Evolutionary conservation across 2,113 vertebrate genomes (phyloP).

Genomic region (Chaenocephalus aceratus): DNA sequence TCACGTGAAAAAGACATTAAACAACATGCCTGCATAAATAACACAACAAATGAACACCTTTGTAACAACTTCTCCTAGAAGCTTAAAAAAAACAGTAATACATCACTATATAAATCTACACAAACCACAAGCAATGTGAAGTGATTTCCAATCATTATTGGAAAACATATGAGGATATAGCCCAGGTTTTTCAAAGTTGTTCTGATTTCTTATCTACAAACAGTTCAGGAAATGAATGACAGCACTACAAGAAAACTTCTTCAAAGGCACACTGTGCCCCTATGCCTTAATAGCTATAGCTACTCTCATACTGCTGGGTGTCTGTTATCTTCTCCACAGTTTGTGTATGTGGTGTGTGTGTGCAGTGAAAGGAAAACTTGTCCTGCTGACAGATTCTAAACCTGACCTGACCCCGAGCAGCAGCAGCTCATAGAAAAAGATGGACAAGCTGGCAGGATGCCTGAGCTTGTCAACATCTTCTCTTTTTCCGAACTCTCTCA

Average conservation of each 20-base stretch:
- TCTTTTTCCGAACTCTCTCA: conserved; percentile 63
- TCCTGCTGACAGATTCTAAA: conserved; percentile 71
- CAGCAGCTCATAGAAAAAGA: conserved; percentile 71
- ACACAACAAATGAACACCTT: too few relatives aligned
- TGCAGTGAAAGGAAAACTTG: conserved; percentile 66
- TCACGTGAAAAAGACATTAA: neutral
- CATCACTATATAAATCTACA: neutral
- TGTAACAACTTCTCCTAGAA: neutral
- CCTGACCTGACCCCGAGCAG: conserved; percentile 76
- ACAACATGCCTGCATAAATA: too few relatives aligned
- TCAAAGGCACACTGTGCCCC: neutral
- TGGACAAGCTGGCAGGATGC: conserved; percentile 72
- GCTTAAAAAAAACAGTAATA: neutral
- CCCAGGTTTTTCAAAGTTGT: neutral
- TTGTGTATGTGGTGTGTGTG: conserved; percentile 46
- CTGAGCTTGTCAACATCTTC: conserved; percentile 66
- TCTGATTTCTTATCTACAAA: conserved; percentile 8
- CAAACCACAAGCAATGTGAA: neutral
- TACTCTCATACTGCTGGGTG: conserved; percentile 32
- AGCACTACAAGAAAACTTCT: conserved; percentile 31
- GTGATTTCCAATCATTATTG: neutral
- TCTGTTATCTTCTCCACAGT: conserved; percentile 40
- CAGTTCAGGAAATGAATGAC: conserved; percentile 19
- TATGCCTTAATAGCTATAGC: conserved; percentile 23
- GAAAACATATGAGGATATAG: neutral